phyloP scores from a whole-genome alignment of 2,797 vertebrate species.

The Lacerta agilis region DNA sequence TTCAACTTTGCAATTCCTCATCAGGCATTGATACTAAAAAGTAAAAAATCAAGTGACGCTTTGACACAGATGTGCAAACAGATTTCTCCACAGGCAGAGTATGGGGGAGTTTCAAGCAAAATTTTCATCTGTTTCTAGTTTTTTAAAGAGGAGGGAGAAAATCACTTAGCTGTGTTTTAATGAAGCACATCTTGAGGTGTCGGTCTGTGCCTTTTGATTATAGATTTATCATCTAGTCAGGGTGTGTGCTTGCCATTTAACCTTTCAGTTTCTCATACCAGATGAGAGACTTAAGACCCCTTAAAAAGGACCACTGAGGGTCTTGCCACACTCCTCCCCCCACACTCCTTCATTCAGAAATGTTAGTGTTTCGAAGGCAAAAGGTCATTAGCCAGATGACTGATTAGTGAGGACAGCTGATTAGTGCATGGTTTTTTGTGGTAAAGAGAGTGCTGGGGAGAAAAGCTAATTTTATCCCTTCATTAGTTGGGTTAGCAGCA shows the following conservation, averaged over 20 bases:
- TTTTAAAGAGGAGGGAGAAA: slow-evolving; percentile 38
- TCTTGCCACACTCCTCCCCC: slow-evolving; percentile 33
- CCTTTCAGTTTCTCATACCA: slow-evolving; percentile 74
- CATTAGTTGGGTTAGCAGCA: slow-evolving; percentile 92
- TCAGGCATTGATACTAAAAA: slow-evolving; percentile 58
- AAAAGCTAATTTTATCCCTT: slow-evolving; percentile 94
- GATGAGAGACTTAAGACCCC: slow-evolving; percentile 70
- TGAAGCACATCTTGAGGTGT: slow-evolving; percentile 78
- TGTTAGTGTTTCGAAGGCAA: slow-evolving; percentile 87
- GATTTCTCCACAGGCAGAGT: slow-evolving; percentile 68
- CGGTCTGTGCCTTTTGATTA: slow-evolving; percentile 74
- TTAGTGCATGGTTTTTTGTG: slow-evolving; percentile 83
- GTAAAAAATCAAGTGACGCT: slow-evolving; percentile 67
- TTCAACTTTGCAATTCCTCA: slow-evolving; percentile 58
- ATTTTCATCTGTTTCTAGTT: slow-evolving; percentile 77
- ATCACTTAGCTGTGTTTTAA: slow-evolving; percentile 71
- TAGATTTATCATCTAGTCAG: slow-evolving; percentile 80
- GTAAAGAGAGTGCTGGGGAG: slow-evolving; percentile 89
- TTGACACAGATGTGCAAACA: slow-evolving; percentile 54
- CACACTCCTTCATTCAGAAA: slow-evolving; percentile 74
- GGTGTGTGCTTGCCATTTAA: slow-evolving; percentile 77
- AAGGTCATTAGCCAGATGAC: slow-evolving; percentile 86
- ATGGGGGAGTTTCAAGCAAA: slow-evolving; percentile 49
- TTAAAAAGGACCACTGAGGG: slow-evolving; percentile 63
- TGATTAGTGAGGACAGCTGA: slow-evolving; percentile 92